Base-by-base conservation (phyloP, 2,797 vertebrate genomes). In the Clarias pachynema region DNA sequence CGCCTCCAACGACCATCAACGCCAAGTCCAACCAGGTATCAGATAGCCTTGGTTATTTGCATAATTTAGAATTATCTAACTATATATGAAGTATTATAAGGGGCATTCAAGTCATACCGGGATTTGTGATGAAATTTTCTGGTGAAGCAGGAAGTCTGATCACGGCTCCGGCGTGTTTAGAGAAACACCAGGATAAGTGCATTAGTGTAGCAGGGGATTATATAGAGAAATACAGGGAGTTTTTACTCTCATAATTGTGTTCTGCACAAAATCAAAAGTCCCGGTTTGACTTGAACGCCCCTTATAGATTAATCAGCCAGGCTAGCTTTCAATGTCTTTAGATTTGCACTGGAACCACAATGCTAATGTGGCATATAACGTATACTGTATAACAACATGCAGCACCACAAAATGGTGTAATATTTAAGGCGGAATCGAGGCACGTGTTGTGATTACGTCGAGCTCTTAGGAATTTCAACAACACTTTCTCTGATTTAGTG, bases 1-100 rank as follows among this genome's bases (percentile, higher is more conserved):
- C 95, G 0, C 95, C 95, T 5, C 95, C 95, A 0, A 93, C 94
- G 40, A 90, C 93, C 88, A 95, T 96, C 90, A 90, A 86, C 0
- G 79, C 91, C 88, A 89, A 89, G 91, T 90, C 94, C 78, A 92
- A 29, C 66, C 70, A 94, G 94, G 94, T 94, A 88, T 72, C 70
- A 4, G 66, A 31, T 3, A 49, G 8, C 9, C 12, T n/a, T 24
- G 10, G 26, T 20, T 31, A 9, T 74, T 53, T 18, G 7, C n/a
- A 18, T 15, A 8, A 56, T 57, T 57, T 74, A 8, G n/a, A 53
- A 53, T 53, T 74, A 26, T 20, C 9, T 9, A 74, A 75, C 16
- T 31, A 31, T 74, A n/a, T 26, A 53, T 29, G 0, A 44, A 12
- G 7, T 15, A 72, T 44, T 72, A 15, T 49, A 49, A 49, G 44